A percentile compares a stretch with the other conserved stretches of the same genome.
phyloP scores from a whole-genome alignment of 2,113 vertebrate genomes.

The Seriola rivoliana region DNA sequence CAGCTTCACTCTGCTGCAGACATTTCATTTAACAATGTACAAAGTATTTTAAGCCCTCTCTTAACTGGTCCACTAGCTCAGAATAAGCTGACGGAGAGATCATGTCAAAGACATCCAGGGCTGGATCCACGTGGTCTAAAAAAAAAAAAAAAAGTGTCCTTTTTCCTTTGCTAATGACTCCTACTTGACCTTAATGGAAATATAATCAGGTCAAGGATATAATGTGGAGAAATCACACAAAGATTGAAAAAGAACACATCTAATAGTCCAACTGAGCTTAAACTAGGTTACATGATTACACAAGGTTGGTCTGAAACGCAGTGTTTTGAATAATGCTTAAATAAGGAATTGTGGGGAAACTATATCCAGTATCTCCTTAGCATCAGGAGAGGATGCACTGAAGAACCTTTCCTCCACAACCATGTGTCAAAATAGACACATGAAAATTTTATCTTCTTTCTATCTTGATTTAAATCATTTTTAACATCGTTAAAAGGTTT shows the following conservation, averaged over 20 bases:
- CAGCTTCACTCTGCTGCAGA: constrained; percentile 21
- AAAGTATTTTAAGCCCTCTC: constrained; percentile 4
- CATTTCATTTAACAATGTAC: neutral
- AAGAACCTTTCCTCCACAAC: neutral
- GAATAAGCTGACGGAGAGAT: neutral
- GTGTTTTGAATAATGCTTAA: neutral
- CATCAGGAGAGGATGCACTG: too few relatives aligned
- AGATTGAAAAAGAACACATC: neutral
- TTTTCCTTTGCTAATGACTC: neutral
- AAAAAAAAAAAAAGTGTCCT: neutral
- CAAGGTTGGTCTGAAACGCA: neutral
- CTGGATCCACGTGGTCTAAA: neutral
- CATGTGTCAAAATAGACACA: neutral
- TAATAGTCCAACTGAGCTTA: neutral
- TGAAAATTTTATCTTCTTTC: neutral
- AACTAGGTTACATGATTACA: neutral
- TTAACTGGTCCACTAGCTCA: neutral
- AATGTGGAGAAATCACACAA: neutral
- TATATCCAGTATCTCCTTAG: too few relatives aligned
- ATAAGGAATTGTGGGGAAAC: neutral
- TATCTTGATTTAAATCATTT: neutral
- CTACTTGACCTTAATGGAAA: neutral
- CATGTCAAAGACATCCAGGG: neutral
- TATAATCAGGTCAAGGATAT: constrained; percentile 26
- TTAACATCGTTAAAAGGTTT: neutral